Percentiles rank a stretch among this genome's conserved stretches.
Evolutionary conservation across 2,797 vertebrate species (phyloP).

Genomic region (Falco berigora): DNA sequence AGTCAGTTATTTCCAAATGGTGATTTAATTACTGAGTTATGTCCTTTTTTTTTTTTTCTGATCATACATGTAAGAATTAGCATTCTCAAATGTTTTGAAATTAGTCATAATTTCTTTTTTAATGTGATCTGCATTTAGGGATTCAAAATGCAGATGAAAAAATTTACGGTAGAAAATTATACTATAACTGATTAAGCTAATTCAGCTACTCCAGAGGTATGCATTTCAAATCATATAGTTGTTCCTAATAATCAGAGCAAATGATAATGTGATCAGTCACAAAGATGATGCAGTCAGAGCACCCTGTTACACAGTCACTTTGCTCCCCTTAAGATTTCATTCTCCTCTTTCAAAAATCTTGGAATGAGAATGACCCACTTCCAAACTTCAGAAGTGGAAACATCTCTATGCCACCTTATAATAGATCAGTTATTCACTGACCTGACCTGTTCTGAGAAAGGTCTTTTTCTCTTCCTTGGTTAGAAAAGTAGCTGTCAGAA

Average conservation of each 20-base stretch:
- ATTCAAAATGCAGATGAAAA: slow-evolving; percentile 31
- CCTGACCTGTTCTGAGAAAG: neutral
- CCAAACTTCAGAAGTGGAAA: neutral
- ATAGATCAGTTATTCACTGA: neutral
- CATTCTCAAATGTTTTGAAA: neutral
- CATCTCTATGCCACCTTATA: neutral
- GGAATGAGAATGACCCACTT: neutral
- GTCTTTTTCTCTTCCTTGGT: neutral
- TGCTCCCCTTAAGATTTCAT: neutral
- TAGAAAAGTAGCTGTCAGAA: neutral
- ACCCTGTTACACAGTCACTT: neutral
- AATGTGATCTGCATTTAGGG: neutral
- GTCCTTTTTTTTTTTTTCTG: neutral
- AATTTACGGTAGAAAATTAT: neutral
- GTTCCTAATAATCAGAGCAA: slow-evolving; percentile 28
- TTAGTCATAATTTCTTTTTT: neutral
- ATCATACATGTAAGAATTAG: neutral
- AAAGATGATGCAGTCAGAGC: neutral
- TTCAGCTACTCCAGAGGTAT: neutral
- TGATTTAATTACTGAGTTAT: neutral
- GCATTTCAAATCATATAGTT: neutral
- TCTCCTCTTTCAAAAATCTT: neutral
- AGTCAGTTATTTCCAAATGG: neutral
- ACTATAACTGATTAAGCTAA: slow-evolving; percentile 15
- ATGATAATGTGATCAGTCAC: slow-evolving; percentile 22